A percentile compares a stretch with the other conserved stretches of the same genome.
Conservation (phyloP, 2,888 invertebrate species). For the Bombyx huttoni region DNA sequence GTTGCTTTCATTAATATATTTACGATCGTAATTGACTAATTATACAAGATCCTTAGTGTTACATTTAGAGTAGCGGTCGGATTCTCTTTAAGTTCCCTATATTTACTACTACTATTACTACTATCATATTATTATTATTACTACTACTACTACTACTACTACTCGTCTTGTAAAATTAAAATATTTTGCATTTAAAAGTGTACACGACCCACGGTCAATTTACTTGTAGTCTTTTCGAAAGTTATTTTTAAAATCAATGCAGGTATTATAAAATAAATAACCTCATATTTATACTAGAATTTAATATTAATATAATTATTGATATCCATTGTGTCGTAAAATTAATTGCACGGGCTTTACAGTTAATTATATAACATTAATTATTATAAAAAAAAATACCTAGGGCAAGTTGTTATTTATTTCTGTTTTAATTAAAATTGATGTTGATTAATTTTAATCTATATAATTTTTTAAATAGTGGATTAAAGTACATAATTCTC, state of each 20-base stretch:
- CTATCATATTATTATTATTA: no score
- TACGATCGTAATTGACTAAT: constrained; percentile 75
- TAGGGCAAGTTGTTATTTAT: constrained; percentile 77
- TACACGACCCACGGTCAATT: constrained; percentile 34
- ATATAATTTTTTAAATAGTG: constrained; percentile 54
- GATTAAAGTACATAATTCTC: constrained; percentile 67
- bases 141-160: constrained; percentile 4
- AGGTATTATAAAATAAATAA: constrained; percentile 70
- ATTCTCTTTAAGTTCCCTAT: constrained; percentile 53
- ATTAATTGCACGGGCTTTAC: constrained; percentile 70
- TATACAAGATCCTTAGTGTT: constrained; percentile 65
- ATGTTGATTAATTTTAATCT: constrained; percentile 71
- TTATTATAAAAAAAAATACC: constrained; percentile 53
- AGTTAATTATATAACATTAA: constrained; percentile 67
- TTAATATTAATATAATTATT: constrained; percentile 67
- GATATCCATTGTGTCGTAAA: constrained; percentile 57
- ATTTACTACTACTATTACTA: neutral
- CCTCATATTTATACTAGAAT: constrained; percentile 70
- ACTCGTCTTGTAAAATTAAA: constrained; percentile 29
- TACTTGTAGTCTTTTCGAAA: constrained; percentile 59
- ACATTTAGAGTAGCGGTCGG: constrained; percentile 57
- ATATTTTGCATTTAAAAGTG: constrained; percentile 55
- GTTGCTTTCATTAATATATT: constrained; percentile 40
- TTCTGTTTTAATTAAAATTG: constrained; percentile 70
- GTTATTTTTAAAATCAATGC: constrained; percentile 67